Conservation (phyloP, 1,140 invertebrate genomes). For the Protaetia brevitarsis region DNA sequence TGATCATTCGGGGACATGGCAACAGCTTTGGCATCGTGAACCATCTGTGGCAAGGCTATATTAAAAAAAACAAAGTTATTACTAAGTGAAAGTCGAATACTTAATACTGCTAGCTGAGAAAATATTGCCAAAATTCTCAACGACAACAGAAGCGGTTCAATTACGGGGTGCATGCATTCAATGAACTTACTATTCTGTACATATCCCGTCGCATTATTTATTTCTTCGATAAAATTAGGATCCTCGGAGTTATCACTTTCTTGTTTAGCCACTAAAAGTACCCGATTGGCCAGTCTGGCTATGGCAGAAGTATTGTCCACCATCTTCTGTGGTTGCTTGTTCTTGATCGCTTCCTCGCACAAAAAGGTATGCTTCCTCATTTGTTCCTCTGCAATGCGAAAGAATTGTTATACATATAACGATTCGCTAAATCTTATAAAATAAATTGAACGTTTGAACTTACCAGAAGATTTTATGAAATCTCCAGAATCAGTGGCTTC, state of each 20-base stretch:
- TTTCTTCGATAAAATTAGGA: slow-evolving; percentile 80
- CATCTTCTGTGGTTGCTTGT: slow-evolving; percentile 87
- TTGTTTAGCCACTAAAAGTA: slow-evolving; percentile 92
- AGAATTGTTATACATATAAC: not conserved
- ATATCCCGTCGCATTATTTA: slow-evolving; percentile 77
- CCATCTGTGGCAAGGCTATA: slow-evolving; percentile 89
- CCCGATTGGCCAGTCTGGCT: slow-evolving; percentile 89
- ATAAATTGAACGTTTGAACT: slow-evolving; percentile 58
- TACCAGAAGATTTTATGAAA: slow-evolving; percentile 80
- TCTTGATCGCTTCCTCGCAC: slow-evolving; percentile 91
- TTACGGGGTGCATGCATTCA: too few relatives aligned
- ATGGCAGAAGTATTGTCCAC: slow-evolving; percentile 91
- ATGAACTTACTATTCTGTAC: slow-evolving; percentile 73
- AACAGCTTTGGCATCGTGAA: slow-evolving; percentile 90
- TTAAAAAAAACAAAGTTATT: not conserved
- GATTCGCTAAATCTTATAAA: slow-evolving; percentile 9
- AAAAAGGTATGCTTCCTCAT: slow-evolving; percentile 93
- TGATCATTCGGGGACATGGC: slow-evolving; percentile 84
- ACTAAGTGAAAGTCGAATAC: too few relatives aligned
- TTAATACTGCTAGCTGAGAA: too few relatives aligned
- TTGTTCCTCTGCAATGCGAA: slow-evolving; percentile 63
- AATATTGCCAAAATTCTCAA: too few relatives aligned
- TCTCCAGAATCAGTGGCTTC: slow-evolving; percentile 92
- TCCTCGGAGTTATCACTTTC: slow-evolving; percentile 99
- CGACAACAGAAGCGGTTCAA: not conserved